Base-by-base conservation (phyloP, 2,113 vertebrate species). In the Microtus ochrogaster region DNA sequence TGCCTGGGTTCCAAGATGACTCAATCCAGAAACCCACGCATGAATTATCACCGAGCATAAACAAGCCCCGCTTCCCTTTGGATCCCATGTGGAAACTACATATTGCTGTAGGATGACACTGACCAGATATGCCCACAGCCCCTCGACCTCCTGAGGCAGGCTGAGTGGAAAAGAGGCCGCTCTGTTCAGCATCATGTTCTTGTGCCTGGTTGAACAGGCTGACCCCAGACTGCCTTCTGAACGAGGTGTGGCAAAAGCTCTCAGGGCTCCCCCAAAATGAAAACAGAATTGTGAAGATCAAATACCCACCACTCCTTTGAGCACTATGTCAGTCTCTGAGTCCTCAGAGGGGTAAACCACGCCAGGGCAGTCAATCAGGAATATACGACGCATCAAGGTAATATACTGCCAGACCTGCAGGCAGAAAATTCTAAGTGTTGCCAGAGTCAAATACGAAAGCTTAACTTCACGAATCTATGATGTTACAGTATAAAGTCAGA, bases 381-480 rank as follows among this genome's bases (percentile, higher is more conserved):
- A 99, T 97, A 99, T 99, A n/a, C 99, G 98, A 13, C 99, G 98
- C 99, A 99, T 99, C 97, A 99, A 91, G 30, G 99, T 99, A 89
- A 99, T 99, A 96, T 99, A 99, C 13, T 99, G 99, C 99, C 99
- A 99, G 90, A 99, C 99, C 99, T 99, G 90, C 9, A 86, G 91
- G 93, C 17, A 78, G 39, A 95, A 94, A 73, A 74, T 79, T 28
- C 74, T 68, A 52, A 84, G 91, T 47, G 44, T 1, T 26, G 65
- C 66, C 22, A 33, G 0, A 1, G 1, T 83, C 73, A 91, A 36
- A 63, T 4, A 19, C 16, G 2, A 30, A 33, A 58, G 6, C 36
- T n/a, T 39, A n/a, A 84, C n/a, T 90, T 88, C 68, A 74, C 85
- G 47, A 39, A 84, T 41, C 55, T 10, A 1, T 0, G 10, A 78